Evolutionary conservation across 2,888 invertebrate species (phyloP).

Genomic region (Amiota minor): DNA sequence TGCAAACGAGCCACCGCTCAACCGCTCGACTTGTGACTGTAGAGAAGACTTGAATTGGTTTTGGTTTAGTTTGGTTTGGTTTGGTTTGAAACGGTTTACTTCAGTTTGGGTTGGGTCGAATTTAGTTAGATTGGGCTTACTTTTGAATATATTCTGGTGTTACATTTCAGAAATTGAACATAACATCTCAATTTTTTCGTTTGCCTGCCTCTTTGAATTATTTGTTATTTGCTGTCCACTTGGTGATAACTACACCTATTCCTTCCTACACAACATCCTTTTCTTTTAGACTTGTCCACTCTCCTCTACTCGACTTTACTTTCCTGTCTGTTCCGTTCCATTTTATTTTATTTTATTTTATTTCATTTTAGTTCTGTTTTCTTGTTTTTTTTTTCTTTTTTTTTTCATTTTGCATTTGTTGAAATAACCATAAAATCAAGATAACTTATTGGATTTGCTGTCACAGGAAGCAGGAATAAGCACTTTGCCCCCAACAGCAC

Average conservation of each 20-base stretch:
- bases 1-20: slow-evolving; percentile 49
- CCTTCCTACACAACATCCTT: slow-evolving; percentile 47
- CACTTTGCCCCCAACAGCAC: slow-evolving; percentile 47
- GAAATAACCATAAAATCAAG: slow-evolving; percentile 70
- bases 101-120: too few relatives aligned
- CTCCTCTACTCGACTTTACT: slow-evolving; percentile 44
- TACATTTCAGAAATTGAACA: slow-evolving; percentile 23
- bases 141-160: not conserved
- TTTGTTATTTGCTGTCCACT: slow-evolving; percentile 31
- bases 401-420: slow-evolving; percentile 55
- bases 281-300: not conserved
- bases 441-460: slow-evolving; percentile 72
- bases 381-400: too few relatives aligned
- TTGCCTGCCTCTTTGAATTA: slow-evolving; percentile 45
- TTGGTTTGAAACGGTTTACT: too few relatives aligned
- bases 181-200: slow-evolving; percentile 28
- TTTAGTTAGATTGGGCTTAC: not conserved
- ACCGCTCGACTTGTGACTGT: not conserved
- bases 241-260: slow-evolving; percentile 56
- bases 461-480: slow-evolving; percentile 64
- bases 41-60: too few relatives aligned
- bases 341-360: not conserved
- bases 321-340: slow-evolving; percentile 46
- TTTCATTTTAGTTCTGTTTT: too few relatives aligned
- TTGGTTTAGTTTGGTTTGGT: too few relatives aligned